phyloP scores from a whole-genome alignment of 2,113 vertebrate genomes.

The Ia io region DNA sequence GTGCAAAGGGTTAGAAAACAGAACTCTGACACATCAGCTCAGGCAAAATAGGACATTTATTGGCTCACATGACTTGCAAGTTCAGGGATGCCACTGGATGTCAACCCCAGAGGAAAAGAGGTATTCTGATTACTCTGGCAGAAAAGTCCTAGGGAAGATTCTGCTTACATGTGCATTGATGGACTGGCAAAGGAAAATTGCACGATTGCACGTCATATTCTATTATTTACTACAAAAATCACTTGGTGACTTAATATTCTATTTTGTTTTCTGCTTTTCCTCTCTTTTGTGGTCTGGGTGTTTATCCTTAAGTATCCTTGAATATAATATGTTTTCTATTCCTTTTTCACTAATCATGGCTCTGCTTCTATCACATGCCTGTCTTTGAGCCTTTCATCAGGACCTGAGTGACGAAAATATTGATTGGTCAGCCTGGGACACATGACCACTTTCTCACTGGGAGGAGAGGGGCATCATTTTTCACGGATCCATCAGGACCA shows the following conservation, averaged over 20 bases:
- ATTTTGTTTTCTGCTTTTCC: constrained; percentile 72
- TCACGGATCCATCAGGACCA: background rate
- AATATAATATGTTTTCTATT: background rate
- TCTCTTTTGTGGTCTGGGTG: constrained; percentile 58
- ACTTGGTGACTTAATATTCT: constrained; percentile 78
- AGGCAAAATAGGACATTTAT: background rate
- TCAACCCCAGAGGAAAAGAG: background rate
- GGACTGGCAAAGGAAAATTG: constrained; percentile 84
- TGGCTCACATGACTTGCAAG: background rate
- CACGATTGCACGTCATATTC: constrained; percentile 86
- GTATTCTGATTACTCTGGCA: background rate
- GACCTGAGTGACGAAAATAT: background rate
- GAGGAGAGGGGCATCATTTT: background rate
- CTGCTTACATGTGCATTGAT: constrained; percentile 66
- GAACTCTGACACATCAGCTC: background rate
- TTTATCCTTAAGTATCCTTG: constrained; percentile 53
- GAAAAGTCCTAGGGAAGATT: background rate
- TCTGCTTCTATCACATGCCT: background rate
- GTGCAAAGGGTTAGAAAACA: too few species aligned
- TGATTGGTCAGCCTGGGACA: background rate
- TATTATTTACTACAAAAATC: constrained; percentile 81
- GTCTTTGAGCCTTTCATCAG: background rate
- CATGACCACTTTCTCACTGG: background rate
- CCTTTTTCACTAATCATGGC: constrained; percentile 44
- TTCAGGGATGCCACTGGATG: background rate